These are phyloP conservation scores for Synchiropus splendidus DNA, from an alignment of 2,113 vertebrate genomes.

Conservation along the genomic window DNA sequence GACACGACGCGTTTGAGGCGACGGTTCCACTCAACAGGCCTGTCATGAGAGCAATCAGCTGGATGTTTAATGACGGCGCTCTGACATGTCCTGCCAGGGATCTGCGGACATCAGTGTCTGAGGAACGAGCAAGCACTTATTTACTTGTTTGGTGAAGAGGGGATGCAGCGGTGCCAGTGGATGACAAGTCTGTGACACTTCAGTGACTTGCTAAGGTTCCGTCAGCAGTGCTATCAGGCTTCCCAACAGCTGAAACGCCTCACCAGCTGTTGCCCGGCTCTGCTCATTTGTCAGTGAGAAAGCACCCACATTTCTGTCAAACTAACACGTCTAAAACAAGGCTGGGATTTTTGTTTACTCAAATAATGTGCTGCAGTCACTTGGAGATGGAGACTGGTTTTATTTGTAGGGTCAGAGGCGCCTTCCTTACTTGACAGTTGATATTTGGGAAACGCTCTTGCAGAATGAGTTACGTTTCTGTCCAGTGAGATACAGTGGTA, in stretches of 20 bases:
- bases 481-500: no score
- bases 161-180: slow-evolving; percentile 1
- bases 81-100: slow-evolving; percentile 2
- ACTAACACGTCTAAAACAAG: no score
- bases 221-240: slow-evolving; percentile 8
- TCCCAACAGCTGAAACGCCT: slow-evolving; percentile 7
- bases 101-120: slow-evolving; percentile 6
- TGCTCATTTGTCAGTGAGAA: not conserved
- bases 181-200: slow-evolving; percentile 8
- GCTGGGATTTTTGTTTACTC: no score
- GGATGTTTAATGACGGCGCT: slow-evolving; percentile 15
- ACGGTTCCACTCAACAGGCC: slow-evolving; percentile 14
- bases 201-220: slow-evolving; percentile 13
- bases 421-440: no score
- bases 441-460: no score
- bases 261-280: not conserved
- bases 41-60: slow-evolving; percentile 19
- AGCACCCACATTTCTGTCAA: no score
- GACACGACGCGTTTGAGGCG: slow-evolving; percentile 8
- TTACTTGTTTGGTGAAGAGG: slow-evolving; percentile 7
- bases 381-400: no score
- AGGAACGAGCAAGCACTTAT: not conserved
- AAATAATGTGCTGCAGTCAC: no score
- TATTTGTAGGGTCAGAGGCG: no score
- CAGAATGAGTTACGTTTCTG: no score